Evolutionary conservation across 2,113 vertebrate species (phyloP), one percentile per base, ranked within the genome.

Genomic region (Phaethornis superciliosus): DNA sequence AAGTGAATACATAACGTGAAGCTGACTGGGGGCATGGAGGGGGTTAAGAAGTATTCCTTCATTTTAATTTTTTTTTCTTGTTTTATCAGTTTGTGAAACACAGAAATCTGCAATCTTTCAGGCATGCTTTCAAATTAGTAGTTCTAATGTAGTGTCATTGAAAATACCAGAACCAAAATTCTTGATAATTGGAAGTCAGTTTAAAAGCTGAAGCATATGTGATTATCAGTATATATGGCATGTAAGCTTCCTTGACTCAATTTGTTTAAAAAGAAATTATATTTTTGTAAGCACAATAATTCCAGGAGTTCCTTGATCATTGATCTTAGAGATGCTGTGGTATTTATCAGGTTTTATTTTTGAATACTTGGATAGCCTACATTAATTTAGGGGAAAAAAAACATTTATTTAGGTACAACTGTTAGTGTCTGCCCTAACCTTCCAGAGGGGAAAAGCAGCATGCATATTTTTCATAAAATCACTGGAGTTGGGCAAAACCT

Each of bases 11-110:
- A 21, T 68, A 35, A 92, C 62, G 70, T 74, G 3, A 78, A 81
- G 4, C 17, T 70, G 32, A 71, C 52, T 22, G 0, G 2, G 7
- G 3, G 46, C 22, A 14, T 33, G 8, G 6, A 5, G 20, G 7
- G 12, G 9, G 3, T 4, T 14, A 23, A 76, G 68, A 60, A 2
- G 6, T n/a, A 59, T 70, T 42, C 17, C 70, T 12, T 32, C 26
- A 49, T 23, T 89, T 22, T 1, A 19, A 69, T 59, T 12, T 21
- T 17, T 47, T 92, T 62, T 83, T 68, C 18, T 7, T 46, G 15
- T 37, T 76, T 72, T 11, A 49, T 30, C 3, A 0, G 11, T 76
- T 75, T 85, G 11, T 68, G 35, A 91, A 69, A 77, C 72, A 47
- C 12, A 69, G 16, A 87, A 62, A 76, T 54, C n/a, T 77, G 28